phyloP scores from a whole-genome alignment of 2,113 vertebrate genomes.

The Sebastes fasciatus region DNA sequence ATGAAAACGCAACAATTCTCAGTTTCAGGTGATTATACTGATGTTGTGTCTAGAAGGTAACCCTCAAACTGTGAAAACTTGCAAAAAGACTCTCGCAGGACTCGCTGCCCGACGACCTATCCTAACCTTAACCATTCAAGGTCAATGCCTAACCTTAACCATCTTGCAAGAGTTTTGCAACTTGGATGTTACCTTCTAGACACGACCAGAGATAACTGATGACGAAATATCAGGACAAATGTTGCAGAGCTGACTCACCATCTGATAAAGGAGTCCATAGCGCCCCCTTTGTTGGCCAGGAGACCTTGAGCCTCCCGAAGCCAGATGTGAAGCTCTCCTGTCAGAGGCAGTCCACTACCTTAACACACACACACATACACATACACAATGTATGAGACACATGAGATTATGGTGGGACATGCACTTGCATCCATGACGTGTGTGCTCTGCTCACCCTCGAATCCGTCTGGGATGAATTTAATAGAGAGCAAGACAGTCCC shows the following conservation, averaged over 20 bases:
- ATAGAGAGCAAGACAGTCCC: slow-evolving; percentile 89
- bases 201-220: background rate
- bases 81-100: no score
- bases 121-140: no score
- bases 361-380: slow-evolving; percentile 43
- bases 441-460: slow-evolving; percentile 84
- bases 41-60: no score
- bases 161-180: no score
- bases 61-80: no score
- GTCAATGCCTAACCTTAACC: no score
- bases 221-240: background rate
- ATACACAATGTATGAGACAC: background rate
- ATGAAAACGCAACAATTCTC: no score
- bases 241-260: slow-evolving; percentile 83
- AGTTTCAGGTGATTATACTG: no score
- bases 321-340: slow-evolving; percentile 97
- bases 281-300: slow-evolving; percentile 86
- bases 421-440: background rate
- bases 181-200: no score
- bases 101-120: no score
- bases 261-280: slow-evolving; percentile 88
- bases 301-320: slow-evolving; percentile 92
- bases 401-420: background rate
- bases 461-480: slow-evolving; percentile 89
- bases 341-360: slow-evolving; percentile 88